Evolutionary conservation across 2,113 vertebrate genomes (phyloP).

Genomic region (Hystrix brachyura): DNA sequence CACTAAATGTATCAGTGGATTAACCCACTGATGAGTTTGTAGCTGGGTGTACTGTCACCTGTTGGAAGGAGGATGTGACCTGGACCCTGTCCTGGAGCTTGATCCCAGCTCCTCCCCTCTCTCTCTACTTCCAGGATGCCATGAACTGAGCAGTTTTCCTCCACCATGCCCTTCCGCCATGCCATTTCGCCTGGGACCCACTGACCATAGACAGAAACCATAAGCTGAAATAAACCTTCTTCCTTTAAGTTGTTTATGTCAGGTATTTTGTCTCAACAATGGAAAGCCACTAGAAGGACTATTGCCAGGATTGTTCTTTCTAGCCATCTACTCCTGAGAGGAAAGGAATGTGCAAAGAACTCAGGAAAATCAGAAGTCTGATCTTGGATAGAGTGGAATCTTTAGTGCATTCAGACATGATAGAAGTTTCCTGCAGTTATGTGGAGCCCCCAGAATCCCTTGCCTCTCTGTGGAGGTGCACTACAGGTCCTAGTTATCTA

Average conservation of each 20-base stretch:
- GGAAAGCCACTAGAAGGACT: not conserved
- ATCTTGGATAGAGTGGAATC: not conserved
- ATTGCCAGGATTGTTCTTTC: not conserved
- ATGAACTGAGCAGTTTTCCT: not conserved
- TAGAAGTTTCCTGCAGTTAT: not conserved
- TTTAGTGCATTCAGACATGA: not conserved
- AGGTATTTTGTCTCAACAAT: no score
- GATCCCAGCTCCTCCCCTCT: not conserved
- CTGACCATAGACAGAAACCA: not conserved
- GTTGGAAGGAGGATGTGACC: not conserved
- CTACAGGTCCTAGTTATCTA: accelerated
- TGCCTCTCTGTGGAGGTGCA: not conserved
- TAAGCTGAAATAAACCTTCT: not conserved
- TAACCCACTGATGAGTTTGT: not conserved
- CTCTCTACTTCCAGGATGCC: not conserved
- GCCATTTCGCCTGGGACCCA: not conserved
- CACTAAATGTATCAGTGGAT: not conserved
- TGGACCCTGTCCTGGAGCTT: no score
- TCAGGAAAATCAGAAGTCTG: not conserved
- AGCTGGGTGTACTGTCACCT: not conserved
- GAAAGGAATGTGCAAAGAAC: not conserved
- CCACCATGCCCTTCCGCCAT: not conserved
- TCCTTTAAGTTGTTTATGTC: not conserved
- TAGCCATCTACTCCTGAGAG: not conserved
- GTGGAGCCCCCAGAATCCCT: not conserved